Percentiles rank a stretch among this genome's conserved stretches.
phyloP scores from a whole-genome alignment of 2,113 vertebrate species.

The Mirza zaza region DNA sequence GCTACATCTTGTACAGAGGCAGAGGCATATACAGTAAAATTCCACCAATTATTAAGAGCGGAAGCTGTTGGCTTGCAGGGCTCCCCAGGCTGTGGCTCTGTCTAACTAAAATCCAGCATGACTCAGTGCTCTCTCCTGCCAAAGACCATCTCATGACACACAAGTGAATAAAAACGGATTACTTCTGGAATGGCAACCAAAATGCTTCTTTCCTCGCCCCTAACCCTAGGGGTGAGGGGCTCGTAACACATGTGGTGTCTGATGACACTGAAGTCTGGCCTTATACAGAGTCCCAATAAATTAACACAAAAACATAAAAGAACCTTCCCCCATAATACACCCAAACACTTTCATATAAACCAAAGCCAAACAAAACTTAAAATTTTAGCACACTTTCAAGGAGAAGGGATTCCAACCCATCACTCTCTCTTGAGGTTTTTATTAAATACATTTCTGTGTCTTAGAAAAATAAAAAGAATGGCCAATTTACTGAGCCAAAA shows the following conservation, averaged over 20 bases:
- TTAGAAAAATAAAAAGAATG: conserved; percentile 86
- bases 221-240: conserved; percentile 69
- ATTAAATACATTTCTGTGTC: conserved; percentile 85
- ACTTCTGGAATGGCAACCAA: conserved; percentile 53
- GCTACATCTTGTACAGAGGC: background rate
- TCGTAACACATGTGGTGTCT: conserved; percentile 69
- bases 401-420: conserved; percentile 31
- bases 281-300: conserved; percentile 84
- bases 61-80: background rate
- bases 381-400: conserved; percentile 41
- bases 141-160: background rate
- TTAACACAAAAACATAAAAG: conserved; percentile 81
- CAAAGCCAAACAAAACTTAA: conserved; percentile 78
- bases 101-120: background rate
- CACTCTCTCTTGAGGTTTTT: conserved; percentile 76
- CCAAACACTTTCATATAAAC: conserved; percentile 76
- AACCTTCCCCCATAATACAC: background rate
- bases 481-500: conserved; percentile 81
- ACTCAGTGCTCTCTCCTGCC: background rate
- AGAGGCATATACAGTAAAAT: background rate
- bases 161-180: background rate
- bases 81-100: background rate
- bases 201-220: background rate
- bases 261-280: conserved; percentile 74
- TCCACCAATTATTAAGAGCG: background rate